Evolutionary conservation across 2,888 invertebrate genomes (phyloP), one percentile per base, ranked within the genome.

Genomic region (Rhingia campestris): DNA sequence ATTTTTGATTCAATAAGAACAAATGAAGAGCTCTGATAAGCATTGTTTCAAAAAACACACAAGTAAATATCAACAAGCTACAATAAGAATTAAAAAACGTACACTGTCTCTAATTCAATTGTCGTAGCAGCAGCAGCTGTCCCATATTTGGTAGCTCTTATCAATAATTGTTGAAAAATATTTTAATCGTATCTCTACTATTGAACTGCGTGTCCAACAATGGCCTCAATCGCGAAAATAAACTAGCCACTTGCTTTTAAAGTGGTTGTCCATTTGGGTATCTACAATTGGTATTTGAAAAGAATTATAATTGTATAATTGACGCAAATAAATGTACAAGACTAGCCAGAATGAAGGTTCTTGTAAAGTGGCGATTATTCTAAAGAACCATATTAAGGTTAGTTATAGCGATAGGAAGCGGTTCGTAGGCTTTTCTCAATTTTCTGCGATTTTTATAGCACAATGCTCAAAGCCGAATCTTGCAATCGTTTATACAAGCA

Each of bases 121-220:
- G 53, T 41, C 76, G 41, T 81, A 51, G 56, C 4, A 51, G 37
- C 4, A 51, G 56, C 4, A 51, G 37, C 4, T 59, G 77, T 22
- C 56, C 72, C 56, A 76, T 43, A 56, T 75, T 70, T 47, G 14
- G 37, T 39, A 53, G 4, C 35, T 0, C 51, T 75, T 72, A 76
- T 76, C 76, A 69, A 63, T 41, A 51, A 39, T n/a, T 58, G 6
- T n/a, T 9, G 12, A 47, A 9, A 12, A 7, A 53, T 41, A 41
- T 9, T 47, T 58, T 63, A 69, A 53, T 58, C 30, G 10, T 35
- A 51, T 67, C 39, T 39, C 10, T 35, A 64, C 14, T 58, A 64
- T 59, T 51, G 41, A 63, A 75, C 10, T 64, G 58, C 45, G 59
- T 69, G 10, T 41, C 53, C 64, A 61, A 49, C 37, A 66, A 70